phyloP scores from a whole-genome alignment of 2,888 invertebrate genomes.

The Lasioglossum morio region DNA sequence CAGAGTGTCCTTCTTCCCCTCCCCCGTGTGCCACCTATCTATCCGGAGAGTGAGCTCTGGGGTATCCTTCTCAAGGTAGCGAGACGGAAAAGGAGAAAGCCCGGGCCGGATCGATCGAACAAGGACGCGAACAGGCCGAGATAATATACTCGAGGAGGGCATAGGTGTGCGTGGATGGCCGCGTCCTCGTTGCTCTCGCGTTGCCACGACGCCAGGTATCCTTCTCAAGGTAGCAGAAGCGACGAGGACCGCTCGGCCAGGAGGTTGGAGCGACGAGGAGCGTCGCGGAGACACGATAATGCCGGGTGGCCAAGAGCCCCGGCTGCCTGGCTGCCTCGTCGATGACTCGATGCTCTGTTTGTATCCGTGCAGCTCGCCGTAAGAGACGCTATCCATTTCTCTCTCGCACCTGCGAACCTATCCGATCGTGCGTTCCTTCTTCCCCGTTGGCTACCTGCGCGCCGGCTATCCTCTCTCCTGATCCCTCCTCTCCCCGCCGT shows the following conservation, averaged over 20 bases:
- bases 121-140: slow-evolving; percentile 32
- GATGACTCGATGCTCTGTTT: slow-evolving; percentile 81
- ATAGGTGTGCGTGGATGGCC: slow-evolving; percentile 49
- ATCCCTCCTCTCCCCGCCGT: slow-evolving; percentile 33
- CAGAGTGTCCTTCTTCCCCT: slow-evolving; percentile 60
- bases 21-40: slow-evolving; percentile 18
- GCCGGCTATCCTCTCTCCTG: slow-evolving; percentile 57
- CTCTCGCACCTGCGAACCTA: slow-evolving; percentile 37
- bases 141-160: slow-evolving; percentile 52
- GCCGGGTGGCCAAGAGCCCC: slow-evolving; percentile 78
- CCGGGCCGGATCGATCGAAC: slow-evolving; percentile 25
- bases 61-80: slow-evolving; percentile 76
- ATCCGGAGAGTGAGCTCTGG: slow-evolving; percentile 30
- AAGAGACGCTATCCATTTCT: slow-evolving; percentile 50
- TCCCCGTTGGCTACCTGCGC: slow-evolving; percentile 77
- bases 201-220: slow-evolving; percentile 44
- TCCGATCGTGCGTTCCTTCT: slow-evolving; percentile 51
- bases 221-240: slow-evolving; percentile 60
- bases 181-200: slow-evolving; percentile 55
- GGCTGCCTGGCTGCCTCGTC: slow-evolving; percentile 71
- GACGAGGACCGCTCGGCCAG: slow-evolving; percentile 39
- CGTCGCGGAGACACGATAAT: slow-evolving; percentile 73
- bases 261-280: slow-evolving; percentile 29
- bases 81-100: slow-evolving; percentile 51
- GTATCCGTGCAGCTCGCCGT: slow-evolving; percentile 73